Evolutionary conservation across 2,113 vertebrate species (phyloP).

Genomic region (Oophaga pumilio): DNA sequence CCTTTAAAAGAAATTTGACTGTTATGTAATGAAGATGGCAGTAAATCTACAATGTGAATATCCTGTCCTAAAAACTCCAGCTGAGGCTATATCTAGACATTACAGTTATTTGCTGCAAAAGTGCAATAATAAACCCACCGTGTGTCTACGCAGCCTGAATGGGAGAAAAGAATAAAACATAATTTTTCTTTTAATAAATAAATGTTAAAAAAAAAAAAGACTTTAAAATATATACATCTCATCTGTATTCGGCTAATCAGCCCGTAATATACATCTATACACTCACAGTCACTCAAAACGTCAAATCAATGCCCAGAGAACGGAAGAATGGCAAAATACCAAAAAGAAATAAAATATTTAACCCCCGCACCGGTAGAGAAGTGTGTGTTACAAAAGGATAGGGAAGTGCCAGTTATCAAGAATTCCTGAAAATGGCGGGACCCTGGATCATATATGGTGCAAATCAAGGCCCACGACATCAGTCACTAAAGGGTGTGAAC

Average conservation of each 20-base stretch:
- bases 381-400: neutral
- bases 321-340: neutral
- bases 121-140: neutral
- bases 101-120: neutral
- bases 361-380: neutral
- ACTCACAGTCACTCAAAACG: neutral
- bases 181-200: neutral
- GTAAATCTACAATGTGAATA: neutral
- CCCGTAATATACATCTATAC: neutral
- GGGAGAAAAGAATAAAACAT: too few species aligned
- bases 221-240: slow-evolving; percentile 18
- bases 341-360: neutral
- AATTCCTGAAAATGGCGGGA: neutral
- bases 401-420: neutral
- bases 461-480: too few species aligned
- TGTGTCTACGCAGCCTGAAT: neutral
- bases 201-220: neutral
- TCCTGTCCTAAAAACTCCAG: neutral
- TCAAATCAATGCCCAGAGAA: neutral
- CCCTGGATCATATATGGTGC: too few species aligned
- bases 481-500: too few species aligned
- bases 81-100: too few species aligned
- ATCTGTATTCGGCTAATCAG: neutral
- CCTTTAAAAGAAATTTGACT: neutral
- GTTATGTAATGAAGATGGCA: neutral